These are phyloP conservation scores for Anas platyrhynchos DNA, from an alignment of 2,113 vertebrate species.

Conservation along the genomic window DNA sequence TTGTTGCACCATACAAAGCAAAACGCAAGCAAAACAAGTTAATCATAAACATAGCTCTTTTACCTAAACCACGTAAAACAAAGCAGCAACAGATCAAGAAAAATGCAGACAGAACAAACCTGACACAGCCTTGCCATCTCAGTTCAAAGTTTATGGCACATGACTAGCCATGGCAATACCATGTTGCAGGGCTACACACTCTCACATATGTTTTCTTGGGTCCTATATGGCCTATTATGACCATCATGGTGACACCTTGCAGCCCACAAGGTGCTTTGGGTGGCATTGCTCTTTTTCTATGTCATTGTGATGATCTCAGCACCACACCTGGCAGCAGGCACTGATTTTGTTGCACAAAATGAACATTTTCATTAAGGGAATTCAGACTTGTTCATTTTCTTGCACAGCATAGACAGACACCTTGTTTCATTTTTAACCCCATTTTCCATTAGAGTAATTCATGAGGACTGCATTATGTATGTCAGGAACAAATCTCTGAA, in stretches of 20 bases:
- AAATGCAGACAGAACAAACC: background rate
- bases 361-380: background rate
- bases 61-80: fast-evolving
- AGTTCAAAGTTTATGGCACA: background rate
- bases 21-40: background rate
- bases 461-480: background rate
- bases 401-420: background rate
- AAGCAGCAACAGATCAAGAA: background rate
- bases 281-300: background rate
- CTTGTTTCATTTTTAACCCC: background rate
- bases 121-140: background rate
- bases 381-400: background rate
- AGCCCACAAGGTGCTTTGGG: background rate
- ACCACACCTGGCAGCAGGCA: background rate
- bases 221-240: background rate
- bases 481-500: background rate
- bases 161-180: background rate
- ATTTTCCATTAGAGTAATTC: background rate
- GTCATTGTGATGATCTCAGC: background rate
- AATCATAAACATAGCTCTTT: background rate
- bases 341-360: background rate
- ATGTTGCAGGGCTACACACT: background rate
- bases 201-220: background rate
- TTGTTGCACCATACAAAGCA: background rate
- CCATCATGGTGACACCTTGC: background rate